Base-by-base conservation (phyloP, 1,140 invertebrate species). In the Nasonia vitripennis region DNA sequence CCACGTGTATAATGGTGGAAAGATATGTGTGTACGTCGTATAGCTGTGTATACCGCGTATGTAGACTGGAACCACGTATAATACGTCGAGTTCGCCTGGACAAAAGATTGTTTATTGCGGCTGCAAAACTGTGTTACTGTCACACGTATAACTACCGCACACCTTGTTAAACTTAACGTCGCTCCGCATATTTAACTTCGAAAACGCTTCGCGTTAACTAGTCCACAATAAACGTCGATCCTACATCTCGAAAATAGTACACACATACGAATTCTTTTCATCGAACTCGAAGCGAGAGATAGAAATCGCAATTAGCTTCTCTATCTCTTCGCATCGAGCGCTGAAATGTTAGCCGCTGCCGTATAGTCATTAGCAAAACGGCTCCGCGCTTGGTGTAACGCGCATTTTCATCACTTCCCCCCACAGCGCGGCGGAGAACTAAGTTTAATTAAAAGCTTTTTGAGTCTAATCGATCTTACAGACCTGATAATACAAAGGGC, bases 391-490 rank as follows among this genome's bases (percentile, higher is more conserved):
- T 27, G 34, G 20, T 62, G 55, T 62, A 62, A 62, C 62, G 62
- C 45, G 11, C 70, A 71, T 71, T 75, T 75, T 41, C 34, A 37
- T 0, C 11, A 74, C 31, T 74, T 74, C 4, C 71, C 10, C 2
- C 1, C 27, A 14, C 27, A 51, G 9, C 48, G 48, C 27, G 17
- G 41, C 27, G 27, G 9, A 31, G 3, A 74, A 74, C 2, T 74
- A 37, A 74, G 31, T 74, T 74, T 37, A 74, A 74, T 74, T 74
- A 74, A 74, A 74, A 37, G 34, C 71, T 74, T 55, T 55, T 55
- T 12, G 34, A 20, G 12, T 74, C 34, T 74, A 74, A 74, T 74
- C 31, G 31, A 41, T 74, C 14, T 12, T 74, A 3, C 12, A 27
- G 31, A 6, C 27, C 27, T 37, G 71, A 31, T 74, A 74, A 74